Conservation (phyloP, 2,888 invertebrate species). For the Perizoma flavofasciatum region DNA sequence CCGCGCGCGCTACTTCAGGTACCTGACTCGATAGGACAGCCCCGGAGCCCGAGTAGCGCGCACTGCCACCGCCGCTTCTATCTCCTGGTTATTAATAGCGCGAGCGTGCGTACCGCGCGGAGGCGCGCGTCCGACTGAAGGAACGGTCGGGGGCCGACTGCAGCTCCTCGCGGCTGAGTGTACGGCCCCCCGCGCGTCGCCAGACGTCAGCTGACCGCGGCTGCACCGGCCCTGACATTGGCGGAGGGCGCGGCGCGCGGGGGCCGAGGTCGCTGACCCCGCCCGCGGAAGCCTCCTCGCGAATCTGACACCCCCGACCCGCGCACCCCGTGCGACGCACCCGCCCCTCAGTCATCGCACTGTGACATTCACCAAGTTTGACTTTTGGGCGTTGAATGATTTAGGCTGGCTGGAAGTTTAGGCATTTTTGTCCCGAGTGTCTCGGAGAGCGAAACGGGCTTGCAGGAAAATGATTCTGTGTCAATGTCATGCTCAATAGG, state of each 20-base stretch:
- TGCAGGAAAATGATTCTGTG: conserved; percentile 34
- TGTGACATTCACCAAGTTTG: conserved; percentile 63
- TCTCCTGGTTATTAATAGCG: conserved; percentile 70
- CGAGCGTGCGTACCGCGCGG: conserved; percentile 38
- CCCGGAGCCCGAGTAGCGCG: conserved; percentile 96
- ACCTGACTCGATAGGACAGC: conserved; percentile 95
- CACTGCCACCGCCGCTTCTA: conserved; percentile 74
- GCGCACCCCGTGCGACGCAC: conserved; percentile 39
- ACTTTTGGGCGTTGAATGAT: conserved; percentile 57
- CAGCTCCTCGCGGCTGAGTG: conserved; percentile 64
- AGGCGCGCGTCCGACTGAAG: conserved; percentile 62
- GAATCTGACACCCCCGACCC: conserved; percentile 61
- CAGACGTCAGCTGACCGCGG: conserved; percentile 83
- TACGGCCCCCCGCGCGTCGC: conserved; percentile 76
- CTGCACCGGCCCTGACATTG: conserved; percentile 84
- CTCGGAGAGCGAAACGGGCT: conserved; percentile 25
- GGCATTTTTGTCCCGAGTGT: conserved; percentile 26
- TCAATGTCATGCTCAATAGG: conserved; percentile 33
- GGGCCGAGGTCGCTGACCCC: conserved; percentile 77
- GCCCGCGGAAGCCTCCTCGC: conserved; percentile 80
- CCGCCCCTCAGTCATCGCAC: conserved; percentile 46
- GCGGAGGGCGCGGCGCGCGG: conserved; percentile 74
- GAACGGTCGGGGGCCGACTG: conserved; percentile 73
- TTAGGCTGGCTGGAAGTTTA: conserved; percentile 38
- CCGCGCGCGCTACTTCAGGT: conserved; percentile 99